Percentiles rank a stretch among this genome's conserved stretches.
These are phyloP conservation scores for Zaprionus lachaisei DNA, from an alignment of 1,140 invertebrate species.

Conservation along the genomic window DNA sequence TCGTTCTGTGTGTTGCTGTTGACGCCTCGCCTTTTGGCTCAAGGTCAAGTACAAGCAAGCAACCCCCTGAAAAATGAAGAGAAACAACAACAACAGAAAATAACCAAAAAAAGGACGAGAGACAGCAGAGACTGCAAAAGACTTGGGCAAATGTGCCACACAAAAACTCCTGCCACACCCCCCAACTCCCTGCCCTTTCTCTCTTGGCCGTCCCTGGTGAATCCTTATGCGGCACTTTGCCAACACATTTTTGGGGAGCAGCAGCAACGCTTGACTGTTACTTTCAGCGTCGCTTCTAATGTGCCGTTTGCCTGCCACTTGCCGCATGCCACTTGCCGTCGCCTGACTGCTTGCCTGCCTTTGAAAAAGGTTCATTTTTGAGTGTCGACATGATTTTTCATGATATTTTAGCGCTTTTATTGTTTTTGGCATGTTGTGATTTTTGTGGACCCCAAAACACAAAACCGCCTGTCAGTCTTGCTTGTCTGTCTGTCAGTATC, in stretches of 20 bases:
- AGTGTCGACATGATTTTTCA: constrained; percentile 77
- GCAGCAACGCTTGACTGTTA: constrained; percentile 42
- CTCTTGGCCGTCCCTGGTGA: constrained; percentile 16
- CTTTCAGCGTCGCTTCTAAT: constrained; percentile 66
- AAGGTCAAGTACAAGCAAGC: constrained; percentile 80
- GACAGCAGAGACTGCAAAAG: constrained; percentile 53
- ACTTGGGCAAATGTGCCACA: constrained; percentile 34
- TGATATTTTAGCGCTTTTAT: constrained; percentile 78
- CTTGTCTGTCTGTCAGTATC: constrained; percentile 5
- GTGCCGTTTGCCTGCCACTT: constrained; percentile 36
- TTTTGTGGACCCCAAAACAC: constrained; percentile 31
- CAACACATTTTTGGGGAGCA: constrained; percentile 62
- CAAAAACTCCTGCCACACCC: background rate
- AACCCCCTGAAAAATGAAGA: constrained; percentile 38
- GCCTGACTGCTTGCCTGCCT: constrained; percentile 11
- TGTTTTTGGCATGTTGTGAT: constrained; percentile 58
- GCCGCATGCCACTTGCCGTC: constrained; percentile 32
- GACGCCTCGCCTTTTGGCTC: constrained; percentile 50
- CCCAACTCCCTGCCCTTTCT: background rate
- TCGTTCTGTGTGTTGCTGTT: constrained; percentile 32
- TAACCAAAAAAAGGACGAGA: constrained; percentile 4
- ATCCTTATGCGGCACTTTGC: constrained; percentile 60
- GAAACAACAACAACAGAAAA: constrained; percentile 15
- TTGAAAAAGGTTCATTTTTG: constrained; percentile 69
- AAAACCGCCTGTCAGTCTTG: constrained; percentile 28